Percentiles rank a stretch among this genome's conserved stretches.
These are phyloP conservation scores for Megaustenia siamemsis DNA, from an alignment of 2,888 invertebrate genomes.

Conservation along the genomic window DNA sequence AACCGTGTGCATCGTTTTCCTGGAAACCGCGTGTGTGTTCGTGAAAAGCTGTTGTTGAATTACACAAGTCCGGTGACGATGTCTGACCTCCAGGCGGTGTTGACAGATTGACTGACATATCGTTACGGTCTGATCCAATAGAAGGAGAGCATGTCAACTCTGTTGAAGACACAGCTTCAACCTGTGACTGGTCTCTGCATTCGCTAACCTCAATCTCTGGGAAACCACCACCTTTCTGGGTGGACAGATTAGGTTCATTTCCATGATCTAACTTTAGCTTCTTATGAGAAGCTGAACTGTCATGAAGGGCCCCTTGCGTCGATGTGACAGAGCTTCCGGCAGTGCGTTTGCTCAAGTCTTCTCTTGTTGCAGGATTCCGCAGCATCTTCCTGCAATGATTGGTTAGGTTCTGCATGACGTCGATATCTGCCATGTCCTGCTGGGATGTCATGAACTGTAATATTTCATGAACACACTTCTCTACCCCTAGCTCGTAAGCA, in stretches of 20 bases:
- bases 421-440: not conserved
- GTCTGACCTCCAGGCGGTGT: too few relatives aligned
- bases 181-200: too few relatives aligned
- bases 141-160: too few relatives aligned
- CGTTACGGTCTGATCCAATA: not conserved
- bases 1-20: not conserved
- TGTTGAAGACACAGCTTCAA: not conserved
- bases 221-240: not conserved
- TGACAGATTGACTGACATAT: not conserved
- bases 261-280: not conserved
- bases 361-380: not conserved
- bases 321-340: not conserved
- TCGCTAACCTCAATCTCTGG: too few relatives aligned
- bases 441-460: conserved; percentile 4
- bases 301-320: not conserved
- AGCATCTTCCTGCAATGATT: conserved; percentile 26
- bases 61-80: not conserved
- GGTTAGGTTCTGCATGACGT: not conserved
- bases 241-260: not conserved
- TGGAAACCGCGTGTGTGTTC: too few relatives aligned
- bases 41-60: not conserved
- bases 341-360: not conserved
- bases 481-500: conserved; percentile 15
- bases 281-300: conserved; percentile 32
- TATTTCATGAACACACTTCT: conserved; percentile 28